Percentiles rank a stretch among this genome's conserved stretches.
Evolutionary conservation across 2,888 invertebrate genomes (phyloP).

Genomic region (Synergus umbraculus): DNA sequence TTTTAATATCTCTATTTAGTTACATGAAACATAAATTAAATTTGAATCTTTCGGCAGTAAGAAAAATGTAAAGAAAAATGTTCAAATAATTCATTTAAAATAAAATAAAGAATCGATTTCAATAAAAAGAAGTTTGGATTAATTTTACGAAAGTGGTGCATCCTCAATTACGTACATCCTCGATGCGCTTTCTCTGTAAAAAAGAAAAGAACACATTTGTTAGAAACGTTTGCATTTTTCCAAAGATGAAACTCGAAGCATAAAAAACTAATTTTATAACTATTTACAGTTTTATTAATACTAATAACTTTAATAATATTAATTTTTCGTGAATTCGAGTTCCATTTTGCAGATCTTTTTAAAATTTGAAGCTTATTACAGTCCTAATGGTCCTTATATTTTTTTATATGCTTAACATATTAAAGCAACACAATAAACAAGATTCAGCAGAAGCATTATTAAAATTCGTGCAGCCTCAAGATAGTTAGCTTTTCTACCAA

Average conservation of each 20-base stretch:
- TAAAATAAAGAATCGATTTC: not conserved
- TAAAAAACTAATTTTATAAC: not conserved
- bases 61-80: not conserved
- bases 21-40: not conserved
- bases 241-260: conserved; percentile 44
- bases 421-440: not conserved
- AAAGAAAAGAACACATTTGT: conserved; percentile 73
- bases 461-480: not conserved
- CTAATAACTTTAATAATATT: too few relatives aligned
- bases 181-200: conserved; percentile 88
- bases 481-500: not conserved
- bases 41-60: not conserved
- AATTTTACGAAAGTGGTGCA: conserved; percentile 41
- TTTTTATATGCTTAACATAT: not conserved
- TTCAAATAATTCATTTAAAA: not conserved
- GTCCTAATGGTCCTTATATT: conserved; percentile 5
- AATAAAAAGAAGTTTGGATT: not conserved
- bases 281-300: not conserved
- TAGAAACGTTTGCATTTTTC: conserved; percentile 40
- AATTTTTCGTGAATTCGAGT: not conserved
- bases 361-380: not conserved
- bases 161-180: conserved; percentile 84
- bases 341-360: not conserved
- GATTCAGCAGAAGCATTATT: not conserved
- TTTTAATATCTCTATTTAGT: not conserved